Evolutionary conservation across 2,113 vertebrate genomes (phyloP).

Genomic region (Riparia riparia): DNA sequence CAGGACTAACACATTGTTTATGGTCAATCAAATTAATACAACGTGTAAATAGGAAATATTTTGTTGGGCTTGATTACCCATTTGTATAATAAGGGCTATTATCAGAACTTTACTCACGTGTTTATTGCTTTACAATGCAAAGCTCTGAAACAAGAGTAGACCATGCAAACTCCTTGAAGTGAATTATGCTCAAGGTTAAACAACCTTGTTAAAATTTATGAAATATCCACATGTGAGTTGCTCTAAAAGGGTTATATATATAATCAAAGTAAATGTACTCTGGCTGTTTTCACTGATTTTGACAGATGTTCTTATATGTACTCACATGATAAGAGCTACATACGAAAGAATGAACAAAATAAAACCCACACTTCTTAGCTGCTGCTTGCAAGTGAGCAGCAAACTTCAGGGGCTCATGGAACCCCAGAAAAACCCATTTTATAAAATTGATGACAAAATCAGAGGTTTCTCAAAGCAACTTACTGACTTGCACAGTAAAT

Average conservation of each 20-base stretch:
- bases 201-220: neutral
- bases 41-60: neutral
- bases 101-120: neutral
- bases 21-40: neutral
- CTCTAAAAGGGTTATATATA: neutral
- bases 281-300: neutral
- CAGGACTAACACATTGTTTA: neutral
- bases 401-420: neutral
- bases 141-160: neutral
- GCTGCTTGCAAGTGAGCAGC: neutral
- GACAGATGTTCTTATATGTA: rapidly evolving
- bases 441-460: neutral
- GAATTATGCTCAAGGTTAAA: neutral
- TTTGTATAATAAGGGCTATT: neutral
- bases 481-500: neutral
- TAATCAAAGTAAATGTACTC: neutral
- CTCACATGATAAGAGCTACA: neutral
- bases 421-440: neutral
- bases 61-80: neutral
- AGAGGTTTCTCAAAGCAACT: neutral
- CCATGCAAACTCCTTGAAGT: neutral
- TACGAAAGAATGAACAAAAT: neutral
- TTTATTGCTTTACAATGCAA: neutral
- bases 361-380: neutral
- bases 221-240: neutral